phyloP scores from a whole-genome alignment of 1,140 invertebrate genomes.

The Pogonomyrmex californicus region DNA sequence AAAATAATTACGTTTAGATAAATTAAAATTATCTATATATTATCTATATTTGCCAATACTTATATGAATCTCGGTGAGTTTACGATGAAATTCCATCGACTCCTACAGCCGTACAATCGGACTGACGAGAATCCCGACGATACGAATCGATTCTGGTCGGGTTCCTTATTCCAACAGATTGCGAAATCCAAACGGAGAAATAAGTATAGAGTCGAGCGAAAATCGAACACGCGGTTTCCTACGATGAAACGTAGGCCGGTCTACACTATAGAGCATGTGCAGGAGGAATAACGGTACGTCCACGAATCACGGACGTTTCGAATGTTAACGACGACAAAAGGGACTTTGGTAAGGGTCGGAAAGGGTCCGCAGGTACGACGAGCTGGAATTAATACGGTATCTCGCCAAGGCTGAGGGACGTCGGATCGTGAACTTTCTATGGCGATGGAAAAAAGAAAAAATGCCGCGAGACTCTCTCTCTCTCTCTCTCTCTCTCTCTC shows the following conservation, averaged over 20 bases:
- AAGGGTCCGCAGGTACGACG: conserved; percentile 36
- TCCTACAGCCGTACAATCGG: neutral
- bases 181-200: conserved; percentile 42
- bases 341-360: conserved; percentile 11
- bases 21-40: conserved; percentile 6
- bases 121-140: conserved; percentile 35
- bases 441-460: neutral
- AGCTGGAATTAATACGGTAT: conserved; percentile 49
- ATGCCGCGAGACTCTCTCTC: neutral
- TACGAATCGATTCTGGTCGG: conserved; percentile 41
- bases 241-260: conserved; percentile 1
- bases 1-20: neutral
- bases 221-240: conserved; percentile 31
- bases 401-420: neutral
- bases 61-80: neutral
- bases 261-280: conserved; percentile 3
- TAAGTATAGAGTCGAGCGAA: conserved; percentile 13
- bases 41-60: conserved; percentile 18
- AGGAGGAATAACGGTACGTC: conserved; percentile 36
- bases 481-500: too few relatives aligned
- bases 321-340: conserved; percentile 44
- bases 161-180: conserved; percentile 41
- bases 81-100: neutral
- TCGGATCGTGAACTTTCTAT: conserved; percentile 40
- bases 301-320: conserved; percentile 29